A percentile compares a stretch with the other conserved stretches of the same genome.
These are phyloP conservation scores for Ladona fulva DNA, from an alignment of 1,140 invertebrate species.

Conservation along the genomic window DNA sequence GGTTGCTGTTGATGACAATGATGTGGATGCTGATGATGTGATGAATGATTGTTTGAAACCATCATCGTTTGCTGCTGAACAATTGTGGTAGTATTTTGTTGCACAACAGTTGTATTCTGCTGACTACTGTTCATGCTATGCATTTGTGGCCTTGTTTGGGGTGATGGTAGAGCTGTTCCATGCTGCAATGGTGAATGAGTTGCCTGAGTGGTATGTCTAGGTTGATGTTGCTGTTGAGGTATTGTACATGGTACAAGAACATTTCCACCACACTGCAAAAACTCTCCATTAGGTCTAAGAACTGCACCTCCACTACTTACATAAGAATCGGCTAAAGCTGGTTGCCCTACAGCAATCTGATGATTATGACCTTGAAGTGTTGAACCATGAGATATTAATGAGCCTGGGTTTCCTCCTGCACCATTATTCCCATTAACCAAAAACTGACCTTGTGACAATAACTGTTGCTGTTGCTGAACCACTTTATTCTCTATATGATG, in stretches of 20 bases:
- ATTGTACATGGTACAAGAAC: slow-evolving; percentile 55
- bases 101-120: slow-evolving; percentile 38
- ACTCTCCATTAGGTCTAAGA: slow-evolving; percentile 36
- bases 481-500: slow-evolving; percentile 37
- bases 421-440: slow-evolving; percentile 53
- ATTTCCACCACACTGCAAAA: slow-evolving; percentile 57
- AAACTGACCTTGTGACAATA: slow-evolving; percentile 43
- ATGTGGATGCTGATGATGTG: slow-evolving; percentile 24
- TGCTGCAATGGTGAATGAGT: not conserved
- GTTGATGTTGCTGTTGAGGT: slow-evolving; percentile 40
- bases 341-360: not conserved
- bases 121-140: not conserved
- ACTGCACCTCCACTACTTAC: not conserved
- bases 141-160: not conserved
- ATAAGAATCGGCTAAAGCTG: not conserved
- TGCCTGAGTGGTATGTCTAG: not conserved
- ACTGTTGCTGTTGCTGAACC: not conserved
- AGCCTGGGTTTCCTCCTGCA: not conserved
- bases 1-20: slow-evolving; percentile 21
- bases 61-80: slow-evolving; percentile 58
- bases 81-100: slow-evolving; percentile 60
- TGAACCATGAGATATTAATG: not conserved
- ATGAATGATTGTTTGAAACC: slow-evolving; percentile 57
- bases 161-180: not conserved
- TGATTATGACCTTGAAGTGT: not conserved